These are phyloP conservation scores for Pantelozetes paolii DNA, from an alignment of 2,888 invertebrate genomes.

Conservation along the genomic window DNA sequence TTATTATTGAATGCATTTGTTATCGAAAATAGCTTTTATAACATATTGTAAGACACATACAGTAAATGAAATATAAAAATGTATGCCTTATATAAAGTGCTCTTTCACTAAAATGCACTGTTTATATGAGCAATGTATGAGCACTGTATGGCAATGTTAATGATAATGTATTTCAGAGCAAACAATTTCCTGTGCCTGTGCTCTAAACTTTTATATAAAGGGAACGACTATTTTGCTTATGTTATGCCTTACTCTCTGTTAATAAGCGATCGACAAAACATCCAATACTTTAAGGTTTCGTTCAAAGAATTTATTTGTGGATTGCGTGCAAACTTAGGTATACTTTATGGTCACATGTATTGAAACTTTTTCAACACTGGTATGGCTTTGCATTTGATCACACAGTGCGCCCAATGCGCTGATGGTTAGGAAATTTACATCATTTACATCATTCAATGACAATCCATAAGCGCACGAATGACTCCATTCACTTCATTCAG, in stretches of 20 bases:
- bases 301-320: conserved; percentile 25
- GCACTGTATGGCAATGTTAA: conserved; percentile 25
- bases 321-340: conserved; percentile 19
- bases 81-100: too few relatives aligned
- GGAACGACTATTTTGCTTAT: conserved; percentile 2
- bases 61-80: conserved; percentile 19
- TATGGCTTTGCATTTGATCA: not conserved
- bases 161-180: conserved; percentile 33
- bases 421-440: conserved; percentile 11
- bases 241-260: conserved; percentile 14
- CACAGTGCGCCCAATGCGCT: not conserved
- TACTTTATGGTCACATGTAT: conserved; percentile 13
- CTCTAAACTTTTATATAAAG: conserved; percentile 14
- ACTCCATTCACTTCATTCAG: not conserved
- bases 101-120: not conserved
- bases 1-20: conserved; percentile 23
- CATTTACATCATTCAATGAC: conserved; percentile 25
- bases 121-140: not conserved
- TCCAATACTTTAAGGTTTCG: conserved; percentile 17
- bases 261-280: conserved; percentile 16
- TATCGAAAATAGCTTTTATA: conserved; percentile 20
- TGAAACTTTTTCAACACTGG: too few relatives aligned
- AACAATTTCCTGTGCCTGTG: conserved; percentile 34
- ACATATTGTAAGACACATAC: conserved; percentile 3
- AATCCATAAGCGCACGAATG: conserved; percentile 11